Conservation (phyloP, 2,797 vertebrate genomes). For the Serranus cabrilla region DNA sequence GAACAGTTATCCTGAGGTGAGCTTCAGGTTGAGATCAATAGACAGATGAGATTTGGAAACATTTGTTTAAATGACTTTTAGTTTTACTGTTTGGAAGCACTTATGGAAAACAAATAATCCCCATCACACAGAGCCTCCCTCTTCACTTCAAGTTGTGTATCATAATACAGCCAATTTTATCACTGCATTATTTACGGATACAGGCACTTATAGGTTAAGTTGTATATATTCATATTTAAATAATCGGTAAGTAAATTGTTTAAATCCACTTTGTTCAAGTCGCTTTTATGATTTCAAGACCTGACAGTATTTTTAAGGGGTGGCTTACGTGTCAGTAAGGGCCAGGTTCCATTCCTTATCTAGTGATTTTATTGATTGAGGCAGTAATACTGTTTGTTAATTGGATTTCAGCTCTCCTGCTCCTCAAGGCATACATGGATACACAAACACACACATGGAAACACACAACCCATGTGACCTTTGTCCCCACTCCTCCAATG, state of each 20-base stretch:
- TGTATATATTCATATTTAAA: background rate
- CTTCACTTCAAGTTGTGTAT: background rate
- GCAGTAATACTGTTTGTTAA: constrained; percentile 54
- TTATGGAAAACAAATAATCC: constrained; percentile 17
- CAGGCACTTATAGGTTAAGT: background rate
- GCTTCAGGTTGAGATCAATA: constrained; percentile 12
- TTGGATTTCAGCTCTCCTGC: constrained; percentile 61
- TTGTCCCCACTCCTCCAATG: constrained; percentile 44
- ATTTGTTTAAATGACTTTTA: background rate
- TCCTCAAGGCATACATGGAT: constrained; percentile 14
- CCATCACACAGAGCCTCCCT: background rate
- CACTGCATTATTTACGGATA: background rate
- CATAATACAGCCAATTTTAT: background rate
- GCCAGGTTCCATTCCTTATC: constrained; percentile 17
- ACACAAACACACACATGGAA: constrained; percentile 36
- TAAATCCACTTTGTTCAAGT: background rate
- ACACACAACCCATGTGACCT: constrained; percentile 65
- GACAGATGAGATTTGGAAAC: constrained; percentile 12
- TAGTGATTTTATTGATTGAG: constrained; percentile 63
- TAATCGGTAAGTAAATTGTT: background rate
- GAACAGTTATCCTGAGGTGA: background rate
- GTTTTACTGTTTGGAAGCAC: constrained; percentile 13
- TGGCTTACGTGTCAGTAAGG: background rate
- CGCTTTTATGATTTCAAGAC: constrained; percentile 8
- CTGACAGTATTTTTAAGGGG: constrained; percentile 5